phyloP scores from a whole-genome alignment of 1,140 invertebrate genomes.

The Meteorus sp. region DNA sequence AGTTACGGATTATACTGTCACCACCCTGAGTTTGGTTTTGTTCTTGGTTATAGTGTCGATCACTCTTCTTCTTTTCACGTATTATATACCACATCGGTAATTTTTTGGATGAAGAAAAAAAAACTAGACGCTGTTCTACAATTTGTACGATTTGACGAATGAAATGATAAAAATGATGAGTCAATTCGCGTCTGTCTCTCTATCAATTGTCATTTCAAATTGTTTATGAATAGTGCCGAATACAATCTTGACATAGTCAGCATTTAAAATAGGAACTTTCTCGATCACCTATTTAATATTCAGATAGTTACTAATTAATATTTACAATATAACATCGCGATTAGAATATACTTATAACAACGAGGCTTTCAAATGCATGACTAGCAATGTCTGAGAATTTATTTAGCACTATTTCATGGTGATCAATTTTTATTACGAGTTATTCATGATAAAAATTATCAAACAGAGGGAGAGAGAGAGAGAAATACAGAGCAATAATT shows the following conservation, averaged over 20 bases:
- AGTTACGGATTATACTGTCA: conserved; percentile 55
- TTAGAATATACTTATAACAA: conserved; percentile 47
- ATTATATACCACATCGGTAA: not conserved
- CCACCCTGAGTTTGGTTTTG: conserved; percentile 52
- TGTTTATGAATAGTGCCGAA: not conserved
- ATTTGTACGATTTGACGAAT: conserved; percentile 25
- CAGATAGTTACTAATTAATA: conserved; percentile 35
- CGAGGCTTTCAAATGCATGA: conserved; percentile 33
- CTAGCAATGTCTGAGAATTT: not conserved
- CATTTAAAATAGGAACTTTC: conserved; percentile 57
- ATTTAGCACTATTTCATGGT: not conserved
- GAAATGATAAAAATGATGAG: conserved; percentile 9
- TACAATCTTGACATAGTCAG: conserved; percentile 28
- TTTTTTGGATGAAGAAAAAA: conserved; percentile 6
- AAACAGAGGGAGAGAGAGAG: not conserved
- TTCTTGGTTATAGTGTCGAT: not conserved
- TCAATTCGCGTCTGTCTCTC: not conserved
- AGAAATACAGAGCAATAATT: conserved; percentile 22
- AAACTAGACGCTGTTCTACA: conserved; percentile 1
- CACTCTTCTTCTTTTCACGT: not conserved
- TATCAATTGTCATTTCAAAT: not conserved
- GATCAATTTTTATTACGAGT: not conserved
- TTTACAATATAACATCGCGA: conserved; percentile 43
- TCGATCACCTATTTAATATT: conserved; percentile 48
- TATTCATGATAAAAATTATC: not conserved